Evolutionary conservation across 2,888 invertebrate genomes (phyloP).

Genomic region (Nemapogon koenigi): DNA sequence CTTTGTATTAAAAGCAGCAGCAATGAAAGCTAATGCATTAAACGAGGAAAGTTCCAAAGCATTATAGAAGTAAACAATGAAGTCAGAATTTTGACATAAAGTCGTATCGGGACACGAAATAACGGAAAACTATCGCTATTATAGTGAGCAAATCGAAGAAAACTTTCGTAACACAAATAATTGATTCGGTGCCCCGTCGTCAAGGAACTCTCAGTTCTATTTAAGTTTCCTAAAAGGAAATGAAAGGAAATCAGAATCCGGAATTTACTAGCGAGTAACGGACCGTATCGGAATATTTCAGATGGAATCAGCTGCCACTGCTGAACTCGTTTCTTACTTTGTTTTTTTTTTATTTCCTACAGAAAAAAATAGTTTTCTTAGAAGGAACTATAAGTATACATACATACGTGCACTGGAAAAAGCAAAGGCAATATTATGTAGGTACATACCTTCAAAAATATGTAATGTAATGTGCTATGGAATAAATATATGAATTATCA

Average conservation of each 20-base stretch:
- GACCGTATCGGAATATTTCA: slow-evolving; percentile 50
- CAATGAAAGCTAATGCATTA: slow-evolving; percentile 4
- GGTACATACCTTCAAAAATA: no score
- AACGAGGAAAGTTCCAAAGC: slow-evolving; percentile 5
- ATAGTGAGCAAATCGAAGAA: slow-evolving; percentile 37
- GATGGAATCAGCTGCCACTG: no score
- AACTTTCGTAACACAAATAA: slow-evolving; percentile 57
- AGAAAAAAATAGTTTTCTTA: not conserved
- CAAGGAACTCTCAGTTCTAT: slow-evolving; percentile 60
- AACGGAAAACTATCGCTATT: slow-evolving; percentile 11
- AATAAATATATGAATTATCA: no score
- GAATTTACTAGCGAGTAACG: slow-evolving; percentile 52
- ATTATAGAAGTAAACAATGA: slow-evolving; percentile 7
- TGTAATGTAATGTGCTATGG: no score
- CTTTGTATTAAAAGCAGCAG: not conserved
- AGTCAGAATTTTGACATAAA: slow-evolving; percentile 7
- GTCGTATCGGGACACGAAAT: slow-evolving; percentile 10
- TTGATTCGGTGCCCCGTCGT: slow-evolving; percentile 52
- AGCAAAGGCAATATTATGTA: not conserved
- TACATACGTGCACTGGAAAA: not conserved
- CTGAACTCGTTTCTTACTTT: not conserved
- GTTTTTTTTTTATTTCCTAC: not conserved
- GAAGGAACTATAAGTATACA: not conserved
- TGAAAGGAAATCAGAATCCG: slow-evolving; percentile 59
- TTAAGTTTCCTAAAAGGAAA: slow-evolving; percentile 64